Evolutionary conservation across 2,888 invertebrate genomes (phyloP), one percentile per base, ranked within the genome.

Genomic region (Drosophila neotestacea): DNA sequence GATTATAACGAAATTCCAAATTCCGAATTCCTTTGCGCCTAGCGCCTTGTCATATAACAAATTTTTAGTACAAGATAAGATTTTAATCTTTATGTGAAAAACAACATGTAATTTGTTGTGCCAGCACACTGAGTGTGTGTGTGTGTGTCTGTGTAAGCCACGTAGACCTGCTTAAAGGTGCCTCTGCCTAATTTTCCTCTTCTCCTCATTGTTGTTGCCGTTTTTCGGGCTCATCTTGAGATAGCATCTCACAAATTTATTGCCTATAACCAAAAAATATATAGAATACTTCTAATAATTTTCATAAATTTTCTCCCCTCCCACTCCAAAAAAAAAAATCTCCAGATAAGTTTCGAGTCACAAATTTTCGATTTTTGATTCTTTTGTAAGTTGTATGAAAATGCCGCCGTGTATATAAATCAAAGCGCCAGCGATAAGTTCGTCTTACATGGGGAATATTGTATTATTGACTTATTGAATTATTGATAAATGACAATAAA

Each of bases 31-130:
- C 72, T 86, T 89, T 86, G 77, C 84, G 78, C 66, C 66, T 75
- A 75, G 88, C 83, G 89, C 81, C 83, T 86, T 86, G 79, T 80
- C 89, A 73, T 89, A 81, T 87, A 88, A 88, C 81, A 84, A 86
- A 86, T 81, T 81, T 88, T 88, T 88, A 84, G 87, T 86, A 81
- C 81, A 80, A 77, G 91, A 91, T 91, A 91, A 90, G 90, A 91
- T 91, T 83, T 75, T 87, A 89, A 91, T 91, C 90, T 91, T 89
- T 90, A 90, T 90, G 90, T 90, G 88, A 90, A 90, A 84, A 91
- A 91, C 88, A 91, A 88, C 88, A 84, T 89, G 90, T 90, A 90
- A 88, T 88, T 88, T 88, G 87, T 88, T 88, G 72, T 82, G 68
- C 68, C 70, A 71, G 55, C 55, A 22, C 48, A 48, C 51, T 52